Percentiles rank a stretch among this genome's conserved stretches.
These are phyloP conservation scores for Tyrannus savana DNA, from an alignment of 2,113 vertebrate genomes.

Conservation along the genomic window DNA sequence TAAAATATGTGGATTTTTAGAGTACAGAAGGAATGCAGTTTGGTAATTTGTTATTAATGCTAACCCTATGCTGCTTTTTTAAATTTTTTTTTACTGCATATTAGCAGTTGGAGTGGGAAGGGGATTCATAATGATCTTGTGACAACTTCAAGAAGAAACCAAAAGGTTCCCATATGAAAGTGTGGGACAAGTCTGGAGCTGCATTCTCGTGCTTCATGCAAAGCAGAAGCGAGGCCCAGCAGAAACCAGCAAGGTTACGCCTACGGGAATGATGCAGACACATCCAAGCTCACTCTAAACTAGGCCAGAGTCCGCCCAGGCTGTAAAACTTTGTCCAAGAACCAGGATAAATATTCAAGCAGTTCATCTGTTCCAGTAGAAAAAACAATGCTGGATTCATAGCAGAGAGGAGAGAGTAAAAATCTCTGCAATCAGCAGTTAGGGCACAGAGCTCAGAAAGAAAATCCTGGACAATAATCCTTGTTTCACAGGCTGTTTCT, in stretches of 20 bases:
- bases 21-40: background rate
- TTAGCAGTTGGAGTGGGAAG: background rate
- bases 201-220: background rate
- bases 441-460: background rate
- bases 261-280: background rate
- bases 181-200: background rate
- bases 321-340: background rate
- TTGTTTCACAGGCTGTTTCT: background rate
- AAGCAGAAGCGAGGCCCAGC: background rate
- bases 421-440: background rate
- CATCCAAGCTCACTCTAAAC: background rate
- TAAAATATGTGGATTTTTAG: background rate
- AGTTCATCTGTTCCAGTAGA: background rate
- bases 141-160: background rate
- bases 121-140: background rate
- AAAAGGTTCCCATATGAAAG: background rate
- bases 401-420: background rate
- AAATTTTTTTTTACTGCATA: background rate
- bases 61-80: background rate
- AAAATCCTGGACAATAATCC: background rate
- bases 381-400: background rate
- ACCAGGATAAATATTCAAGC: background rate
- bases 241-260: background rate
- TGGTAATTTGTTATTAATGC: background rate
- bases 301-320: background rate